phyloP scores from a whole-genome alignment of 2,797 vertebrate genomes.

The Okamejei kenojei region DNA sequence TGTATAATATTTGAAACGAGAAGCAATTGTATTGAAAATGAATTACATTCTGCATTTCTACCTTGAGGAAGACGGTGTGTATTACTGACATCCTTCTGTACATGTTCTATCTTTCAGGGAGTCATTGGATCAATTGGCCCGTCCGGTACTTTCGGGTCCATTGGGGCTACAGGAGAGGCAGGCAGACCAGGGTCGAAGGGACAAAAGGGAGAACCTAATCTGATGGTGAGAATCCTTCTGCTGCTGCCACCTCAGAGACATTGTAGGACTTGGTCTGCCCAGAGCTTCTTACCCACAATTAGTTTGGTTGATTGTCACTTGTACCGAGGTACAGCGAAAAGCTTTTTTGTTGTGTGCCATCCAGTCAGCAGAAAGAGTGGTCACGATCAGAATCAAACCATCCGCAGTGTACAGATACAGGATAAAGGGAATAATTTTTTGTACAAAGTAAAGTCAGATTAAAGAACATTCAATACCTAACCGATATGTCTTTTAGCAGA shows the following conservation, averaged over 20 bases:
- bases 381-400: too few relatives aligned
- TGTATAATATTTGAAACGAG: background rate
- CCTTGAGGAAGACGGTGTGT: background rate
- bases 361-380: too few relatives aligned
- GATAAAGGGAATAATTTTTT: too few relatives aligned
- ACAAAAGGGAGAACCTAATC: constrained; percentile 68
- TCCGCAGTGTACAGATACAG: too few relatives aligned
- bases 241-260: background rate
- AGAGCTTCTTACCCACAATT: too few relatives aligned
- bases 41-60: background rate
- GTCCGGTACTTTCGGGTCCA: constrained; percentile 62
- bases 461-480: too few relatives aligned
- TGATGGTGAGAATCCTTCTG: constrained; percentile 59
- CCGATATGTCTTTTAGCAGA: too few relatives aligned
- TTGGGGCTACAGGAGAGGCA: constrained; percentile 58
- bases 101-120: constrained; percentile 57
- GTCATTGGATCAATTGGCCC: constrained; percentile 59
- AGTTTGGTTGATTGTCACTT: too few relatives aligned
- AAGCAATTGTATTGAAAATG: background rate
- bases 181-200: constrained; percentile 67
- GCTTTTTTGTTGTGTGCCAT: too few relatives aligned
- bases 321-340: too few relatives aligned
- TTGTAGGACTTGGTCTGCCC: background rate
- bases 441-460: too few relatives aligned
- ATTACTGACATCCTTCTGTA: background rate